A percentile compares a stretch with the other conserved stretches of the same genome.
These are phyloP conservation scores for Hyla sarda DNA, from an alignment of 2,113 vertebrate species.

Conservation along the genomic window DNA sequence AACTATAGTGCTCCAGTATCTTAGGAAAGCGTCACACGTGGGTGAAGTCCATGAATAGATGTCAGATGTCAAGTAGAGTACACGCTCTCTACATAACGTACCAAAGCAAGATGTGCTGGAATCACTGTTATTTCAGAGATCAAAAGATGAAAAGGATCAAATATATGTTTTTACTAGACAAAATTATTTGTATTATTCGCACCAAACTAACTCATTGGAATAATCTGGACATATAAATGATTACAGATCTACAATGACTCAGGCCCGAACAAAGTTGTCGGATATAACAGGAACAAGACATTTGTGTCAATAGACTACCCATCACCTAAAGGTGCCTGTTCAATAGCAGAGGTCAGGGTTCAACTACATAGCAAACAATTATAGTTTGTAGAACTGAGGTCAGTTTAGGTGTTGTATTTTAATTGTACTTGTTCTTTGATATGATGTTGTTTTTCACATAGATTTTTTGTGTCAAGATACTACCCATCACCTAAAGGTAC, in stretches of 20 bases:
- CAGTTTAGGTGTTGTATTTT: no score
- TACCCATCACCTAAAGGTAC: no score
- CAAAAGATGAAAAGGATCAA: not conserved
- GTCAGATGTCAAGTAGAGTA: constrained; percentile 53
- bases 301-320: not conserved
- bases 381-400: no score
- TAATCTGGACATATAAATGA: not conserved
- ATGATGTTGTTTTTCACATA: no score
- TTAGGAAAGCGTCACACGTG: constrained; percentile 43
- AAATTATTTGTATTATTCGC: not conserved
- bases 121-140: not conserved
- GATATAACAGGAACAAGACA: not conserved
- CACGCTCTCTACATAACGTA: constrained; percentile 30
- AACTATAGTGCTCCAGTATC: constrained; percentile 46
- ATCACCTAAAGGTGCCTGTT: not conserved
- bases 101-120: not conserved
- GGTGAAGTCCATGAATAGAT: constrained; percentile 47
- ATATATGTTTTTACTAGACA: not conserved
- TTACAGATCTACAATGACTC: not conserved
- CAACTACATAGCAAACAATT: no score
- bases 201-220: not conserved
- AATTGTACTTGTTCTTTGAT: no score
- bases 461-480: no score
- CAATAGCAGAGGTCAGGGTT: no score
- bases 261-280: no score